Evolutionary conservation across 2,113 vertebrate species (phyloP), one percentile per base, ranked within the genome.

Genomic region (Cisticola juncidis): DNA sequence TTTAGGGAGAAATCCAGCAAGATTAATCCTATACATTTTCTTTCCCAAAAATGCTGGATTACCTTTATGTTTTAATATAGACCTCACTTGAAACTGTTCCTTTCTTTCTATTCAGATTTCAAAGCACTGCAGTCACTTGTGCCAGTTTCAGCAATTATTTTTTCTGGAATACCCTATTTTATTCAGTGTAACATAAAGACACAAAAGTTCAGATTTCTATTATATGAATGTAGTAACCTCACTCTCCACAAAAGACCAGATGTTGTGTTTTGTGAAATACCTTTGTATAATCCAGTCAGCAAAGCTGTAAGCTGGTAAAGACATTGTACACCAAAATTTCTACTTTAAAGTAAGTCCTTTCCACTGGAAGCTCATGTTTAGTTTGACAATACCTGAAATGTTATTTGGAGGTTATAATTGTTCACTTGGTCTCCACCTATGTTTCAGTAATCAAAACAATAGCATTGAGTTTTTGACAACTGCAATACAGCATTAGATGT

Each of bases 381-480:
- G 97, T 98, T 98, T 97, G 96, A 97, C 97, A 98, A 98, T 97
- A 97, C 89, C 96, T 97, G 97, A 97, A 97, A 98, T 95, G 97
- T 98, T 98, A 98, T 98, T 98, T 98, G 98, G 98, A 98, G 97
- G 96, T 98, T 99, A 99, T 99, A 99, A 98, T 98, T 99, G 98
- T 98, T 99, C 98, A 98, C 96, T 96, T 99, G 98, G 99, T 99
- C 97, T 98, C 98, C 82, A 98, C 98, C 98, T 98, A 88, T 97
- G 97, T 97, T 82, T 98, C 98, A 98, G 98, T 98, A 99, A 99
- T 98, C 98, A 98, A 97, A 98, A 98, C 97, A 98, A 98, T 97
- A 98, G 98, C 97, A 98, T 56, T 86, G 64, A 53, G 13, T 26
- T 97, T 98, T 96, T 98, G 98, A 99, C 98, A 99, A 98, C 96